Evolutionary conservation across 2,888 invertebrate genomes (phyloP).

Genomic region (Pyrrhia umbra): DNA sequence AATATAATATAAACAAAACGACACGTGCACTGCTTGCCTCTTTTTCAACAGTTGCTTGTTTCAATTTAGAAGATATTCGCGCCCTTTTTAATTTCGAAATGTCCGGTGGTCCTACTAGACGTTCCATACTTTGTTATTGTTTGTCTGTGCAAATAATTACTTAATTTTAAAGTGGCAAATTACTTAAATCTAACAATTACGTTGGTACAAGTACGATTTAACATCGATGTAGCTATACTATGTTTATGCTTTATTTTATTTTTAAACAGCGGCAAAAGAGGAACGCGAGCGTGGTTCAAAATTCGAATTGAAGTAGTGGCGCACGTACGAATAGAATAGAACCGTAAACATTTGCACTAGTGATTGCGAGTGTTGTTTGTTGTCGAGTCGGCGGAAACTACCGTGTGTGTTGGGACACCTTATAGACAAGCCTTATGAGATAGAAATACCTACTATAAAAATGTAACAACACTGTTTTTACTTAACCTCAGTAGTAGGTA

Average conservation of each 20-base stretch:
- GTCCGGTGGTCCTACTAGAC: neutral
- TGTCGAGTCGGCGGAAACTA: slow-evolving; percentile 53
- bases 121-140: neutral
- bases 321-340: slow-evolving; percentile 63
- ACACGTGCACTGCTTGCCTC: slow-evolving; percentile 49
- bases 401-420: slow-evolving; percentile 54
- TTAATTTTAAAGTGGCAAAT: no score
- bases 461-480: neutral
- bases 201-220: no score
- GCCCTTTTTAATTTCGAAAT: slow-evolving; percentile 2
- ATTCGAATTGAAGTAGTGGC: slow-evolving; percentile 60
- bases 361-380: slow-evolving; percentile 82
- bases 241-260: slow-evolving; percentile 7
- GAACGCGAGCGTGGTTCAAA: slow-evolving; percentile 35
- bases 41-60: slow-evolving; percentile 11
- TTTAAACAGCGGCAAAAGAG: neutral
- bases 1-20: slow-evolving; percentile 81
- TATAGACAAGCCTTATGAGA: slow-evolving; percentile 19
- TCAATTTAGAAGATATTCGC: slow-evolving; percentile 1
- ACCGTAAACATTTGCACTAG: slow-evolving; percentile 80
- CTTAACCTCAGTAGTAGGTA: neutral
- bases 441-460: slow-evolving; percentile 1
- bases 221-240: no score
- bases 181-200: no score
- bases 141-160: neutral